phyloP scores from a whole-genome alignment of 2,888 invertebrate genomes.

The Drosophila tripunctata region DNA sequence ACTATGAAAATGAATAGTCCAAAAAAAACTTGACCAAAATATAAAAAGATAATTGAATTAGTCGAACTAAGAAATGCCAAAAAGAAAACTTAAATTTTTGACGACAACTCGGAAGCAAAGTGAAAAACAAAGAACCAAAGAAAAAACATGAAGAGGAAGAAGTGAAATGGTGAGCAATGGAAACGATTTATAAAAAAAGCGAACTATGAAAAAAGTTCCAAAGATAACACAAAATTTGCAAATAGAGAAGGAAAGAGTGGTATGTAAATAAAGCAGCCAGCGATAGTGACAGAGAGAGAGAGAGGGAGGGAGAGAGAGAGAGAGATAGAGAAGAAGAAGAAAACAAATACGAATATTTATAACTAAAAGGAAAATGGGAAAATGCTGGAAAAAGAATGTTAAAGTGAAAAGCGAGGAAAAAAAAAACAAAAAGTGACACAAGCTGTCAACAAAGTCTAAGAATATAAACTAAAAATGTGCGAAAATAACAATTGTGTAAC shows the following conservation, averaged over 20 bases:
- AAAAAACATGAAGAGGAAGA: background rate
- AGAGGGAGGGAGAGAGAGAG: background rate
- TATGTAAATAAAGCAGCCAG: background rate
- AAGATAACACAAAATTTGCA: background rate
- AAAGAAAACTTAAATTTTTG: background rate
- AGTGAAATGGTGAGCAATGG: background rate
- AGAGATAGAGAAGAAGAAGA: background rate
- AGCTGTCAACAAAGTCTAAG: slow-evolving; percentile 9
- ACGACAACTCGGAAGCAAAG: no score
- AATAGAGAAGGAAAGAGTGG: background rate
- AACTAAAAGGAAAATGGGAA: background rate
- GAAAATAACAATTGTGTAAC: slow-evolving; percentile 17
- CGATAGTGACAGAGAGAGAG: background rate
- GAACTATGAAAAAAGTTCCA: background rate
- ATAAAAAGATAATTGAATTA: background rate
- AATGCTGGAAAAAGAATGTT: background rate
- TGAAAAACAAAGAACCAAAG: no score
- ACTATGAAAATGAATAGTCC: background rate
- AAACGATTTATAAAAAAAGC: slow-evolving; percentile 2
- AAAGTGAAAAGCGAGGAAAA: background rate
- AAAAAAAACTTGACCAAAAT: background rate
- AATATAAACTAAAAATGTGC: slow-evolving; percentile 7
- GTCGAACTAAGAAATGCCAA: background rate
- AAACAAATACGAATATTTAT: background rate
- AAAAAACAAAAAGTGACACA: slow-evolving; percentile 2